Base-by-base conservation (phyloP, 2,797 vertebrate genomes). In the Acanthornis magna region DNA sequence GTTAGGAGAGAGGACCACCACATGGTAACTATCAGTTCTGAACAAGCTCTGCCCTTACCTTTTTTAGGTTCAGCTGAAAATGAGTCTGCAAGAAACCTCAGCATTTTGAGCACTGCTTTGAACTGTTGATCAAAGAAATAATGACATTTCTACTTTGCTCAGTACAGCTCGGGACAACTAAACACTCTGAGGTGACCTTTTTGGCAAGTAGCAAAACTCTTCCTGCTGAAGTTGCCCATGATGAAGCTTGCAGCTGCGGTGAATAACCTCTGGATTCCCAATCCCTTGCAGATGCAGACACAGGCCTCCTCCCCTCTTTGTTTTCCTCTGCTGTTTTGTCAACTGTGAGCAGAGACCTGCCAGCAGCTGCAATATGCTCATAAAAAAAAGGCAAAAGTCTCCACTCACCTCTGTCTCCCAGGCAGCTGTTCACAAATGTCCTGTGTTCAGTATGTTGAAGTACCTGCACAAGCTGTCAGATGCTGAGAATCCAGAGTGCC, bases 181-280 rank as follows among this genome's bases (percentile, higher is more conserved):
- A 96, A 95, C 88, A 63, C 85, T 70, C 66, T 68, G 92, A 87
- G 82, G 81, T 78, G 65, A 96, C 88, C 92, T 87, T 93, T 88
- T 81, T 96, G 91, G 94, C 89, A 92, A 91, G 51, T 63, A 84
- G 73, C 62, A 78, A 68, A 73, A 73, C 45, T 81, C 53, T 85
- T 91, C 65, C 84, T 96, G 91, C 76, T 92, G 47, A 85, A 92
- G 89, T 91, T 96, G 91, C 76, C 89, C 91, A 57, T 88, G 92
- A 94, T 79, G 79, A 89, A 94, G 48, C 66, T 75, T 91, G 91
- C 91, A 96, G 95, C 93, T 95, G 95, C 1, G 6, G 60, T 73
- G 91, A 95, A 93, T 70, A 81, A 95, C 73, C 66, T 90, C 80
- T 90, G 79, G 82, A 86, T 88, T 92, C 89, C 89, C 87, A 93